Base-by-base conservation (phyloP, 1,140 invertebrate species). In the Limonius californicus region DNA sequence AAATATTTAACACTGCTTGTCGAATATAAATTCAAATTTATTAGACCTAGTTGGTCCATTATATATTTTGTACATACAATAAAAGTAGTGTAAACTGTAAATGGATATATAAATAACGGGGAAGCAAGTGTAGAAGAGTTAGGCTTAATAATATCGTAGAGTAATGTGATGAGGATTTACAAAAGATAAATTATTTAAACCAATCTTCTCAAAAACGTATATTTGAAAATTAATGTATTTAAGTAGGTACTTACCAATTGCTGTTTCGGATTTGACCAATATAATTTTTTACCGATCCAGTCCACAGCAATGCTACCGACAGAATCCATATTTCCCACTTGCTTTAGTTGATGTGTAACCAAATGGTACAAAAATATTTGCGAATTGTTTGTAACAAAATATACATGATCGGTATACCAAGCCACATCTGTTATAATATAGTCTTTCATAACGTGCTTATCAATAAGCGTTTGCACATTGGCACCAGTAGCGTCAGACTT, bases 261-360 rank as follows among this genome's bases (percentile, higher is more conserved):
- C 72, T 90, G 86, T 74, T 89, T 89, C 9, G 88, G 87, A 78
- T 90, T 91, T 0, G 91, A 90, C 92, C 92, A 97, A 72, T 96
- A 97, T 0, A 97, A 74, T 72, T 91, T 90, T 20, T 86, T 86
- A 0, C 90, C 91, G 21, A 95, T 84, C 90, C 91, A 95, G 71
- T 97, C 94, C 1, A 95, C 86, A 0, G 91, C 89, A 15, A 96
- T 82, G 65, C 87, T 88, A 0, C 86, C 85, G 0, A 90, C 90
- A 16, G 87, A 87, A 42, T 87, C 83, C 61, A 88, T 83, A 68
- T 86, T 85, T 7, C 78, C 74, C 66, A 89, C 78, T 14, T 79
- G 74, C 8, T 81, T 84, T 12, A 81, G 75, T 61, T 74, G 66
- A 47, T 82, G 80, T 1, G 75, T 83, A 0, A 84, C 89, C 1